phyloP scores from a whole-genome alignment of 1,140 invertebrate species.

The Drosophila mojavensis region DNA sequence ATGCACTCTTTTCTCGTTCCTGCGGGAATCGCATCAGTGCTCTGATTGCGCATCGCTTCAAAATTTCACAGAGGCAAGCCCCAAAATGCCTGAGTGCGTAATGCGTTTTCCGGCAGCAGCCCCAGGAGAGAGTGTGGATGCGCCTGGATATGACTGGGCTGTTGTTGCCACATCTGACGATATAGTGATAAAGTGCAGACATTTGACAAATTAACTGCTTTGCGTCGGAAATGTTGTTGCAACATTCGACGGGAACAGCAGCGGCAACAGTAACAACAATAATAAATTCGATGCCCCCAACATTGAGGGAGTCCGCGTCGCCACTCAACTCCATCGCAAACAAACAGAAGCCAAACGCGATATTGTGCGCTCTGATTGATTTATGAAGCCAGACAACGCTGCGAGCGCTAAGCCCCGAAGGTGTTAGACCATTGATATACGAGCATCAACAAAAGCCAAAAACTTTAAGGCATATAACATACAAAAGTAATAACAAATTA shows the following conservation, averaged over 20 bases:
- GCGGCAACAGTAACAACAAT: slow-evolving; percentile 1
- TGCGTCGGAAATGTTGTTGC: slow-evolving; percentile 76
- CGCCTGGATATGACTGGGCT: not conserved
- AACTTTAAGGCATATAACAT: slow-evolving; percentile 12
- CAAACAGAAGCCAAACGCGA: slow-evolving; percentile 27
- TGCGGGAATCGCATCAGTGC: slow-evolving; percentile 78
- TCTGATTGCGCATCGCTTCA: slow-evolving; percentile 79
- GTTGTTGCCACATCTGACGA: slow-evolving; percentile 47
- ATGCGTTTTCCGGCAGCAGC: slow-evolving; percentile 60
- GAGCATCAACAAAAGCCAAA: not conserved
- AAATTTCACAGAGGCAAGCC: slow-evolving; percentile 72
- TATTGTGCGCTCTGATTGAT: slow-evolving; percentile 39
- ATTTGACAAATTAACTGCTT: slow-evolving; percentile 83
- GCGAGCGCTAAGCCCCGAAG: slow-evolving; percentile 22
- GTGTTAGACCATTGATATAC: slow-evolving; percentile 34
- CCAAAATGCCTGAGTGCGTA: slow-evolving; percentile 77
- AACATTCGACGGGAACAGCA: slow-evolving; percentile 55
- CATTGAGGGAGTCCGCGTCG: not conserved
- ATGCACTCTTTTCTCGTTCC: slow-evolving; percentile 46
- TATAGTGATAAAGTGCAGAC: slow-evolving; percentile 83
- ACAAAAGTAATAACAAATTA: slow-evolving; percentile 18
- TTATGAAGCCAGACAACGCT: slow-evolving; percentile 47
- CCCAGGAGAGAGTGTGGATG: not conserved
- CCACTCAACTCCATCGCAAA: not conserved
- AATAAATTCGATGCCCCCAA: slow-evolving; percentile 12